phyloP scores from a whole-genome alignment of 2,113 vertebrate species.

The Sphyrna mokarran region DNA sequence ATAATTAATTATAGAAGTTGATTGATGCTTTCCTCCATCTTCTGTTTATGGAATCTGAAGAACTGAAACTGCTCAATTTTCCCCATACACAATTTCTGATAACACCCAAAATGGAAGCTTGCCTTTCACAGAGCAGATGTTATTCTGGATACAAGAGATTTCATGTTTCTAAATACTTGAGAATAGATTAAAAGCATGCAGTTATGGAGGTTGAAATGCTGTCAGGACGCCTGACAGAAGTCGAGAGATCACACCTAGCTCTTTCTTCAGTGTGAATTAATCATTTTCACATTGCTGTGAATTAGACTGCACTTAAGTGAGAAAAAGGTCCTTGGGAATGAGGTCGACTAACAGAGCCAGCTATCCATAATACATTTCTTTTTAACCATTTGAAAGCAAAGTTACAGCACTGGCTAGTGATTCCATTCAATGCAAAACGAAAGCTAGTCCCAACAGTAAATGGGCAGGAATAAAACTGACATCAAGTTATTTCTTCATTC shows the following conservation, averaged over 20 bases:
- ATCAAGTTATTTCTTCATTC: too few relatives aligned
- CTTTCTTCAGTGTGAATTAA: background rate
- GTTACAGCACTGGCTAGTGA: background rate
- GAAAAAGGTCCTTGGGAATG: background rate
- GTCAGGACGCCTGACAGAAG: background rate
- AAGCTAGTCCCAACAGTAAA: background rate
- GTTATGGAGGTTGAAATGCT: background rate
- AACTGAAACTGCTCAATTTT: background rate
- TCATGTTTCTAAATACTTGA: background rate
- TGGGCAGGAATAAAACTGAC: background rate
- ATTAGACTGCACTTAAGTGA: background rate
- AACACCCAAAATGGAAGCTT: background rate
- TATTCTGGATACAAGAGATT: constrained; percentile 1
- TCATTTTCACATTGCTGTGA: background rate
- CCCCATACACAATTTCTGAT: background rate
- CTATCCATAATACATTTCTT: constrained; percentile 1
- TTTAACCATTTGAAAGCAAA: background rate
- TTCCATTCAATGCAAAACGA: background rate
- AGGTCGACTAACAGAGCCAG: background rate
- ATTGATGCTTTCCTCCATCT: background rate
- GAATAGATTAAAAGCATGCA: constrained; percentile 17
- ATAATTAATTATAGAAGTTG: constrained; percentile 40
- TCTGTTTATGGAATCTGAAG: background rate
- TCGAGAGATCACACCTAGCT: background rate
- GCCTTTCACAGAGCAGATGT: constrained; percentile 13